These are phyloP conservation scores for Oxycera nigricornis DNA, from an alignment of 2,888 invertebrate species.

Conservation along the genomic window DNA sequence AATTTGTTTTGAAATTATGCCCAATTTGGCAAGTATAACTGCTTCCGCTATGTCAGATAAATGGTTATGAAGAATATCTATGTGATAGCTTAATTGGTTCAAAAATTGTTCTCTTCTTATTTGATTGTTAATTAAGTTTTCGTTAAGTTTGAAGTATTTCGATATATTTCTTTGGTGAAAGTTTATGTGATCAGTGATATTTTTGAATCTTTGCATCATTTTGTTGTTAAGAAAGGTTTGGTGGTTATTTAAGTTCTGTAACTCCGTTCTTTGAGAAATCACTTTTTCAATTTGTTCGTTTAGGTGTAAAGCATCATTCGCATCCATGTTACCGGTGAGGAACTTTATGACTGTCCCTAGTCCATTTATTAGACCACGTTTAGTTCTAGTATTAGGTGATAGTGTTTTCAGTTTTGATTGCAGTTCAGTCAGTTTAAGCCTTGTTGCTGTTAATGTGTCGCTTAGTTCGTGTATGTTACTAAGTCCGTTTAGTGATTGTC, in stretches of 20 bases:
- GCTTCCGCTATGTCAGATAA: slow-evolving; percentile 37
- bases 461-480: neutral
- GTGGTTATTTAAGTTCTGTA: neutral
- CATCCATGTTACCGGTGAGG: slow-evolving; percentile 34
- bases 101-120: slow-evolving; percentile 18
- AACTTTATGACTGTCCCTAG: slow-evolving; percentile 31
- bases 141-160: slow-evolving; percentile 6
- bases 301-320: slow-evolving; percentile 17
- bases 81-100: slow-evolving; percentile 31
- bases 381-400: slow-evolving; percentile 23
- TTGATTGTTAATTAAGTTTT: neutral
- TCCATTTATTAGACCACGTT: slow-evolving; percentile 34
- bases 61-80: slow-evolving; percentile 36
- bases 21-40: slow-evolving; percentile 37
- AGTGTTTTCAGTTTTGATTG: neutral
- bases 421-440: slow-evolving; percentile 1
- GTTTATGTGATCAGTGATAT: slow-evolving; percentile 37
- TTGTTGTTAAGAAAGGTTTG: slow-evolving; percentile 28
- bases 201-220: slow-evolving; percentile 38
- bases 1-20: slow-evolving; percentile 38
- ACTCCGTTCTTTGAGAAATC: neutral
- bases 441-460: neutral
- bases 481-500: neutral
- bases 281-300: slow-evolving; percentile 17
- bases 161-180: slow-evolving; percentile 23